Evolutionary conservation across 2,888 invertebrate genomes (phyloP).

Genomic region (Eupithecia insigniata): DNA sequence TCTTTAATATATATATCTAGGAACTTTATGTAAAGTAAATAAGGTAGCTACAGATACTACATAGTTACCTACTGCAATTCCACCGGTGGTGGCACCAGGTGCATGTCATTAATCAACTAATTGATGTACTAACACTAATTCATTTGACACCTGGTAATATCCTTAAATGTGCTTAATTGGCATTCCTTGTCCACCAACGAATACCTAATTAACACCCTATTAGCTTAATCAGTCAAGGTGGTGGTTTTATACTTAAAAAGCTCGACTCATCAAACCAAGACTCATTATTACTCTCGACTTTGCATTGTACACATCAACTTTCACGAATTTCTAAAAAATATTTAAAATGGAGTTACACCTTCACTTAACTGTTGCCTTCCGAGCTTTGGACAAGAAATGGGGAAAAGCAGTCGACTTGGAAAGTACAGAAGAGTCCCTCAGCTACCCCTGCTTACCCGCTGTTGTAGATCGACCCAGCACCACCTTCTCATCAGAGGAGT

Average conservation of each 20-base stretch:
- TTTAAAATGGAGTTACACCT: slow-evolving; percentile 64
- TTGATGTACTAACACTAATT: slow-evolving; percentile 29
- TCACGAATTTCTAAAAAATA: too few species aligned
- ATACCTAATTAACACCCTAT: slow-evolving; percentile 31
- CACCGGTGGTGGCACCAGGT: slow-evolving; percentile 13
- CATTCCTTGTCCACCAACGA: slow-evolving; percentile 13
- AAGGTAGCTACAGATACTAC: too few species aligned
- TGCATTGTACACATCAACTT: slow-evolving; percentile 13
- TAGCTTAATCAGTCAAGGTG: slow-evolving; percentile 30
- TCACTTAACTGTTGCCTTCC: slow-evolving; percentile 63
- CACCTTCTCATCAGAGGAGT: slow-evolving; percentile 68
- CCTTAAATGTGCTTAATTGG: slow-evolving; percentile 21
- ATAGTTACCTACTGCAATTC: too few species aligned
- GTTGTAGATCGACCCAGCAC: slow-evolving; percentile 54
- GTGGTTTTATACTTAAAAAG: slow-evolving; percentile 22
- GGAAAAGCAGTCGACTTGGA: slow-evolving; percentile 63
- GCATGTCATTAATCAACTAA: slow-evolving; percentile 22
- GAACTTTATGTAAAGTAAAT: too few species aligned
- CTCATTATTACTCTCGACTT: slow-evolving; percentile 20
- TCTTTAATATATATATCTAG: too few species aligned
- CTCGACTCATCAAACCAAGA: slow-evolving; percentile 18
- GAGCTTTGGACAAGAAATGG: slow-evolving; percentile 67
- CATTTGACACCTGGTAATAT: slow-evolving; percentile 33
- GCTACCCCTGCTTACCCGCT: slow-evolving; percentile 53
- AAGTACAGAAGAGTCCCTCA: slow-evolving; percentile 43